These are phyloP conservation scores for Ophioninae sp. DNA, from an alignment of 2,888 invertebrate genomes.

Conservation along the genomic window DNA sequence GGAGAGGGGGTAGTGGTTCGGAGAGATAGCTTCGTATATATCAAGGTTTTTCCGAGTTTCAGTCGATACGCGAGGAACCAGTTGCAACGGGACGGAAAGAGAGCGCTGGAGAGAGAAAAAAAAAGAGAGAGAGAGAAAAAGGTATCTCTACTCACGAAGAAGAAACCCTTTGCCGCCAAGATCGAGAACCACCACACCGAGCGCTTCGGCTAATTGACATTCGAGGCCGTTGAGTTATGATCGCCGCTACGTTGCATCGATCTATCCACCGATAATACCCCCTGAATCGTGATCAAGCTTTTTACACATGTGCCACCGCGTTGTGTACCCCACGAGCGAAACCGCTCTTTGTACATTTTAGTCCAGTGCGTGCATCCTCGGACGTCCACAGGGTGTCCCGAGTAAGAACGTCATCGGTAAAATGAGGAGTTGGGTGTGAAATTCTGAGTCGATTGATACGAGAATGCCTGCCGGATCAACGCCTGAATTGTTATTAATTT, in stretches of 20 bases:
- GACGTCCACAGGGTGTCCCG: too few relatives aligned
- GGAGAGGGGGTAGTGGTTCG: background rate
- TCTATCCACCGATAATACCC: slow-evolving; percentile 66
- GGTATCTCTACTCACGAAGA: slow-evolving; percentile 45
- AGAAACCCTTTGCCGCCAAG: slow-evolving; percentile 58
- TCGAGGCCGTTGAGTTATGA: slow-evolving; percentile 69
- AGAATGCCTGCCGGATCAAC: too few relatives aligned
- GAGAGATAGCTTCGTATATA: slow-evolving; percentile 27
- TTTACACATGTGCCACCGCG: slow-evolving; percentile 55
- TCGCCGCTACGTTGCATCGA: slow-evolving; percentile 65
- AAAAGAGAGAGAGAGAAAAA: slow-evolving; percentile 16
- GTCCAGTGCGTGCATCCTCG: background rate
- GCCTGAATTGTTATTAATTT: too few relatives aligned
- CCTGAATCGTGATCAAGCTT: slow-evolving; percentile 68
- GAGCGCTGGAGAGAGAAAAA: slow-evolving; percentile 22
- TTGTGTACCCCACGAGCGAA: slow-evolving; percentile 17
- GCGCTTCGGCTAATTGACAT: slow-evolving; percentile 70
- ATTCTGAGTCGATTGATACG: too few relatives aligned
- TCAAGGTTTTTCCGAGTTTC: slow-evolving; percentile 45
- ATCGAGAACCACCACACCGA: slow-evolving; percentile 58
- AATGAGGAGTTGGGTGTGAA: too few relatives aligned
- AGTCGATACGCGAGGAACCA: slow-evolving; percentile 42
- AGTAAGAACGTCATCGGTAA: too few relatives aligned
- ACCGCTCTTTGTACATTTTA: slow-evolving; percentile 14
- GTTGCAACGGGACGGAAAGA: slow-evolving; percentile 17